Evolutionary conservation across 2,888 invertebrate genomes (phyloP), one percentile per base, ranked within the genome.

Genomic region (Exocentrus adspersus): DNA sequence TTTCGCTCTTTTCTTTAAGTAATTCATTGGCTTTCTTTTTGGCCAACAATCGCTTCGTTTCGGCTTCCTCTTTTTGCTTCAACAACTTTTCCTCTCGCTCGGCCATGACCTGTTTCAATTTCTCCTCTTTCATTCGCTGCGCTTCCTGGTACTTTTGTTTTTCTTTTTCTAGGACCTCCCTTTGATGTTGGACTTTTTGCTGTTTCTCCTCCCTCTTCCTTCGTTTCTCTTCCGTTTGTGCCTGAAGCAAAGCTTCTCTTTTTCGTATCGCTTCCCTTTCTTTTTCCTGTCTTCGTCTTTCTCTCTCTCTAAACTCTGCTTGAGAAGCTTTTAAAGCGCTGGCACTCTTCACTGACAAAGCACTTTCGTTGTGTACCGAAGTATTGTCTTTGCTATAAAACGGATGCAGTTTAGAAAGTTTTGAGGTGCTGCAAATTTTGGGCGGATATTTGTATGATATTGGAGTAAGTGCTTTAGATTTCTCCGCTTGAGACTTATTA

Each of bases 201-300:
- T 85, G 81, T 69, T 83, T 84, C 64, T 85, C 85, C 67, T 78
- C 79, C 4, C 79, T 75, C 66, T 75, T 77, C 14, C 84, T 84
- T 71, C 82, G 86, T 73, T 87, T 88, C 71, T 84, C 83, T 67
- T 89, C 89, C 2, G 84, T 82, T 77, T 85, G 84, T 6, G 87
- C 86, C 62, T 86, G 86, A 10, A 89, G 73, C 57, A 87, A 71
- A 2, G 87, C 89, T 19, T 89, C 88, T 56, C 87, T 86, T 79
- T 89, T 89, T 70, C 81, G 83, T 54, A 84, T 77, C 0, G 75
- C 77, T 20, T 75, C 75, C 10, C 62, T 30, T 43, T 78, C 77
- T 45, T 70, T 67, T 37, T 77, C 73, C 52, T 72, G 69, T 30
- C 73, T 68, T 12, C 65, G 56, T 54, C 68, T 65, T 41, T 80